Evolutionary conservation across 2,888 invertebrate species (phyloP).

Genomic region (Agelastica alni): DNA sequence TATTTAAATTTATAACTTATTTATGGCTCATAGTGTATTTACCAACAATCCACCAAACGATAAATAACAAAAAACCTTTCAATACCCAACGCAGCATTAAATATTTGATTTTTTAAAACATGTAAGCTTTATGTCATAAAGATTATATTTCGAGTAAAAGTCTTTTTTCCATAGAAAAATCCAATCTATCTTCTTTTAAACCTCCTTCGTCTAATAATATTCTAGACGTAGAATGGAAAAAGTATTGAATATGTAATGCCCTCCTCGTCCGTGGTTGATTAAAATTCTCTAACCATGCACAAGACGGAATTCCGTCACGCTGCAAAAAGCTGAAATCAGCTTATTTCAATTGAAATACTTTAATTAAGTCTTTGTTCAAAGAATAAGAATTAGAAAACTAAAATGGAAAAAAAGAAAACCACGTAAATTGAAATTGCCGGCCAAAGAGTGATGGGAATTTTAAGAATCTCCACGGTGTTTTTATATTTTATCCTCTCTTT

Average conservation of each 20-base stretch:
- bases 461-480: too few relatives aligned
- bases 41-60: too few relatives aligned
- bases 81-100: too few relatives aligned
- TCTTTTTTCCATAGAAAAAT: background rate
- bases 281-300: background rate
- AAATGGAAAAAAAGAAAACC: slow-evolving; percentile 12
- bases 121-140: too few relatives aligned
- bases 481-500: too few relatives aligned
- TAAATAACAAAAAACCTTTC: too few relatives aligned
- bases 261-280: slow-evolving; percentile 2
- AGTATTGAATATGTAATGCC: background rate
- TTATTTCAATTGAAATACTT: slow-evolving; percentile 21
- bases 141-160: too few relatives aligned
- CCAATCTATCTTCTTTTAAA: background rate
- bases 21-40: too few relatives aligned
- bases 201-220: background rate
- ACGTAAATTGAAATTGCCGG: slow-evolving; percentile 19
- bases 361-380: slow-evolving; percentile 12
- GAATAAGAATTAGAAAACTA: slow-evolving; percentile 17
- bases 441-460: slow-evolving; percentile 8
- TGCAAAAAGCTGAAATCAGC: slow-evolving; percentile 16
- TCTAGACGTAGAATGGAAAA: background rate
- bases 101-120: too few relatives aligned
- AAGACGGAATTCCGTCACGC: slow-evolving; percentile 9
- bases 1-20: too few relatives aligned